Conservation (phyloP, 2,113 vertebrate species). For the Neodon shergylaensis region DNA sequence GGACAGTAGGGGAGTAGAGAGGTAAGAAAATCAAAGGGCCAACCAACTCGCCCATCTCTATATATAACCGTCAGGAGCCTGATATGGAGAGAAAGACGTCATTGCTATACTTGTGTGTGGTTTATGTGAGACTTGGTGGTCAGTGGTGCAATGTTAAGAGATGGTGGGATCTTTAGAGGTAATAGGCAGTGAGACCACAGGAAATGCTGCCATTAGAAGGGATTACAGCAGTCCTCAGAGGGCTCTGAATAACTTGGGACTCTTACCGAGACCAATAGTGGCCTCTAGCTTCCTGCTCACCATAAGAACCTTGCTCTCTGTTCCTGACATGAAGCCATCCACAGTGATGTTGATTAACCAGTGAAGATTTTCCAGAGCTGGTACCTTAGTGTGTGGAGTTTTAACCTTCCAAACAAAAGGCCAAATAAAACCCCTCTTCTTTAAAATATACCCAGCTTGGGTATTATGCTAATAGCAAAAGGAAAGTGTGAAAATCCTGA, state of each 20-base stretch:
- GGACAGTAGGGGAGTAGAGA: background rate
- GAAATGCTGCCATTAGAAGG: background rate
- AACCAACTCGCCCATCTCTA: background rate
- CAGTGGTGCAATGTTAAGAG: background rate
- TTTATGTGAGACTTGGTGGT: background rate
- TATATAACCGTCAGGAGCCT: accelerated
- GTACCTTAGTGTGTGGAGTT: background rate
- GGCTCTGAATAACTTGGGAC: background rate
- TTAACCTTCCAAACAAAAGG: too few species aligned
- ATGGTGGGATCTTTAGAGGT: background rate
- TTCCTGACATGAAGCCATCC: background rate
- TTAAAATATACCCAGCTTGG: too few species aligned
- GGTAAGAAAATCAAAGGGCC: background rate
- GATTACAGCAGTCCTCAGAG: background rate
- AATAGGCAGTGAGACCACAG: background rate
- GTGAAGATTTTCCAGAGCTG: background rate
- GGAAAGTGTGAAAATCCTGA: background rate
- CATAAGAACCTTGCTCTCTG: background rate
- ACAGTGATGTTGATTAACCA: background rate
- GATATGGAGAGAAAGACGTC: background rate
- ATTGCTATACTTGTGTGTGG: background rate
- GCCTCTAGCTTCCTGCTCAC: background rate
- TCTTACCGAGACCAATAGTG: too few species aligned
- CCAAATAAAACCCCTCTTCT: background rate
- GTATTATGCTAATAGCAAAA: too few species aligned